Base-by-base conservation (phyloP, 2,113 vertebrate species). In the Heliornis fulica region DNA sequence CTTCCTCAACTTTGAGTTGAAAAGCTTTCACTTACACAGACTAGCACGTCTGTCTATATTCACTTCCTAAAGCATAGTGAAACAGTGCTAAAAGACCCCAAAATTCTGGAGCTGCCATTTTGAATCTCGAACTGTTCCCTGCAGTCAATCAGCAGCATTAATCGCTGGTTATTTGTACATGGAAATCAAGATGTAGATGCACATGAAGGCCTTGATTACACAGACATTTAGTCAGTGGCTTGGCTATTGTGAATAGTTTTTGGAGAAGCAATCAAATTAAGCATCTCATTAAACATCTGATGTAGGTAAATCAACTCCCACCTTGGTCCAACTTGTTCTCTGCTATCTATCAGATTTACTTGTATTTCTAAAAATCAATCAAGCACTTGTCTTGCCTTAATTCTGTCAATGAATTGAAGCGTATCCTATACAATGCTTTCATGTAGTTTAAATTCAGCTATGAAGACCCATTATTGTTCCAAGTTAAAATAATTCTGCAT, bases 261-360 rank as follows among this genome's bases (percentile, higher is more conserved):
- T 70, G 72, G 83, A 50, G 80, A 81, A 78, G 80, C 71, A 95
- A 94, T 92, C 94, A 92, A 94, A 96, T 92, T 83, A 95, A 78
- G 46, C 80, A 89, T 81, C 72, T 86, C 80, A 89, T 92, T 94
- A 90, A 93, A 89, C 43, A 90, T 46, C 80, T 89, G 72, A 94
- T 69, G 65, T 48, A 95, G 79, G 92, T 88, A 94, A 90, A 94
- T 93, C 70, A 84, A 59, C 28, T 83, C 64, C 18, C 34, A 63
- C 15, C 76, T 76, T 79, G 64, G 80, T 72, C 83, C 34, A 38
- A 56, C 56, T 78, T 87, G 65, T 71, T 53, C 70, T 87, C 28
- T 32, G 83, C 61, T 70, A 74, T 40, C 70, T 92, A 89, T 61
- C 36, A 64, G 25, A 60, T 66, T 83, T 48, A 43, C 69, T 65